Evolutionary conservation across 2,797 vertebrate species (phyloP).

Genomic region (Catostomus latipinnis): DNA sequence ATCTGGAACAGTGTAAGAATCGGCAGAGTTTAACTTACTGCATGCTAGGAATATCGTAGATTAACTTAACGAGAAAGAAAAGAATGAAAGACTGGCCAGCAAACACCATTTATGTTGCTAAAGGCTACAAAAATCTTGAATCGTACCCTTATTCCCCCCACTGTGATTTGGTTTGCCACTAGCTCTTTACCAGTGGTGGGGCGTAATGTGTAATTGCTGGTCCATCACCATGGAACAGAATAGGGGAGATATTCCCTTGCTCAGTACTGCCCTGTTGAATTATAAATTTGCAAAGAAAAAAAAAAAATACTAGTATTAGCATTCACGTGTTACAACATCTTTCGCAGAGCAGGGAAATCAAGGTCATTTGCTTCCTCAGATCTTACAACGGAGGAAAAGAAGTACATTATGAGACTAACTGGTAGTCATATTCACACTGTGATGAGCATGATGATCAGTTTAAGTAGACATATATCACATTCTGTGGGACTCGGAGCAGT

Average conservation of each 20-base stretch:
- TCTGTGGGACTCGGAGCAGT: constrained; percentile 24
- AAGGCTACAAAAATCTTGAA: constrained; percentile 38
- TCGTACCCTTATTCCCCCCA: constrained; percentile 4
- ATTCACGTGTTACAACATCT: constrained; percentile 26
- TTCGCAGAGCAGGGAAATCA: constrained; percentile 14
- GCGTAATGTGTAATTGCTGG: constrained; percentile 58
- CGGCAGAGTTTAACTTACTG: neutral
- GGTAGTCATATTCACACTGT: constrained; percentile 10
- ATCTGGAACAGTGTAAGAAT: neutral
- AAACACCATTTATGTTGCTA: constrained; percentile 31
- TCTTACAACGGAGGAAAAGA: constrained; percentile 19
- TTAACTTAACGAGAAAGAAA: neutral
- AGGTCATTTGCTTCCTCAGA: constrained; percentile 17
- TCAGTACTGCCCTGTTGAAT: constrained; percentile 41
- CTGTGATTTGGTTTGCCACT: constrained; percentile 47
- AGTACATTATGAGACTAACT: neutral
- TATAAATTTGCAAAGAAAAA: constrained; percentile 55
- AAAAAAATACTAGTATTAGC: constrained; percentile 44
- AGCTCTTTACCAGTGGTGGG: constrained; percentile 47
- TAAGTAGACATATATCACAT: constrained; percentile 20
- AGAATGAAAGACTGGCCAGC: constrained; percentile 14
- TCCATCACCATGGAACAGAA: constrained; percentile 43
- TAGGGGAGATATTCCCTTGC: constrained; percentile 21
- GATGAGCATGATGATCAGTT: constrained; percentile 30
- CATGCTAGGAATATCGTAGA: neutral